A percentile compares a stretch with the other conserved stretches of the same genome.
These are phyloP conservation scores for Xestia rhomboidea DNA, from an alignment of 2,888 invertebrate genomes.

Conservation along the genomic window DNA sequence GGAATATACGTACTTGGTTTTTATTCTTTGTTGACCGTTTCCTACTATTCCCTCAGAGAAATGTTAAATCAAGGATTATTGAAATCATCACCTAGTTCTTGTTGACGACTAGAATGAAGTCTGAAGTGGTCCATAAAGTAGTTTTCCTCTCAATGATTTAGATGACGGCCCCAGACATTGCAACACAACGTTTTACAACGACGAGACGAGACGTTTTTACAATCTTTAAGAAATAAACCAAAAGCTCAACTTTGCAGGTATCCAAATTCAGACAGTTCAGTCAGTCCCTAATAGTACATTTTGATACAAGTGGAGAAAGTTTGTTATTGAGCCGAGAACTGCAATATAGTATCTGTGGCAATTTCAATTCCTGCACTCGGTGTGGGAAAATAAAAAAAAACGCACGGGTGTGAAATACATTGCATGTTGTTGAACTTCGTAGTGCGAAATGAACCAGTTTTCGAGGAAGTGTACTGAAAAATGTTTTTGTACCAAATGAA, in stretches of 20 bases:
- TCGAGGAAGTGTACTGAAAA: no score
- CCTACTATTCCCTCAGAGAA: not conserved
- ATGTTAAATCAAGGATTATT: not conserved
- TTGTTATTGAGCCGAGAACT: no score
- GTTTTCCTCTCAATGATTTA: not conserved
- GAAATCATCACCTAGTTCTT: not conserved
- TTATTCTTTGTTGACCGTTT: slow-evolving; percentile 27
- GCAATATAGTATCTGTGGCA: no score
- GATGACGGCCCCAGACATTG: not conserved
- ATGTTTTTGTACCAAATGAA: not conserved
- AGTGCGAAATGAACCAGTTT: no score
- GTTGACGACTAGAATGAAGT: not conserved
- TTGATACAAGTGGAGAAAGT: no score
- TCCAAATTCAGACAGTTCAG: not conserved
- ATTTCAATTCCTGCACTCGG: no score
- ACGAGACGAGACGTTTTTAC: not conserved
- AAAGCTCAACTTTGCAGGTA: not conserved
- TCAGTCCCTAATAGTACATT: not conserved
- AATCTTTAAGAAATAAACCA: not conserved
- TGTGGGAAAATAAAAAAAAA: no score
- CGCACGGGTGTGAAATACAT: no score
- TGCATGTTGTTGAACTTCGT: no score
- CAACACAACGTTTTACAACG: no score
- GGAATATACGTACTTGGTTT: slow-evolving; percentile 72
- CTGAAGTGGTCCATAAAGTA: not conserved